Percentiles rank a stretch among this genome's conserved stretches.
Conservation (phyloP, 2,113 vertebrate species). For the Sinocyclocheilus grahami region DNA sequence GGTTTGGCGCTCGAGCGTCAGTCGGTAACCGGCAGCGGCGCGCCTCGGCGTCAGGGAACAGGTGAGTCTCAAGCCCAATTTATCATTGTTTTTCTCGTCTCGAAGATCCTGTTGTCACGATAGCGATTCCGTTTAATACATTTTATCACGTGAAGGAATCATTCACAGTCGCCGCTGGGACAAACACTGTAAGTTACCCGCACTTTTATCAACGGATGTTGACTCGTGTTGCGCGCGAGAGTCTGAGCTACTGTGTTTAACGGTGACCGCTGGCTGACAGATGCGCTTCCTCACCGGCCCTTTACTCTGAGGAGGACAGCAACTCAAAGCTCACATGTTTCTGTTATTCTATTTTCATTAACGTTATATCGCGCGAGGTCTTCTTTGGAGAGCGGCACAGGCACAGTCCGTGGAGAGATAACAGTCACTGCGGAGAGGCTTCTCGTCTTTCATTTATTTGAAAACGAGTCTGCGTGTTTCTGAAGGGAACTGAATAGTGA, state of each 20-base stretch:
- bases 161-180: not conserved
- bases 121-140: not conserved
- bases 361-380: not conserved
- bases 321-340: not conserved
- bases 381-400: not conserved
- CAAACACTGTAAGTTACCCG: slow-evolving; percentile 27
- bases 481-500: not conserved
- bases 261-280: not conserved
- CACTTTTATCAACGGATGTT: slow-evolving; percentile 47
- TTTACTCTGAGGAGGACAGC: not conserved
- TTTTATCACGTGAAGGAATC: not conserved
- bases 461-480: not conserved
- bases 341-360: not conserved
- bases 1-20: slow-evolving; percentile 52
- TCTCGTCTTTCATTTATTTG: not conserved
- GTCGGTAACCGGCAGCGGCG: slow-evolving; percentile 35
- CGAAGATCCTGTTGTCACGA: no score
- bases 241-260: not conserved
- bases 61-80: slow-evolving; percentile 64
- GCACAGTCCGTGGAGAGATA: not conserved
- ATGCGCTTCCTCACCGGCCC: no score
- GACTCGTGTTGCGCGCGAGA: slow-evolving; percentile 2
- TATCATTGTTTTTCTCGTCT: not conserved
- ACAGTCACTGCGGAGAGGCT: not conserved
- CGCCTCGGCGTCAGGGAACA: slow-evolving; percentile 53